Conservation (phyloP, 2,797 vertebrate genomes). For the Eulemur coronatus region DNA sequence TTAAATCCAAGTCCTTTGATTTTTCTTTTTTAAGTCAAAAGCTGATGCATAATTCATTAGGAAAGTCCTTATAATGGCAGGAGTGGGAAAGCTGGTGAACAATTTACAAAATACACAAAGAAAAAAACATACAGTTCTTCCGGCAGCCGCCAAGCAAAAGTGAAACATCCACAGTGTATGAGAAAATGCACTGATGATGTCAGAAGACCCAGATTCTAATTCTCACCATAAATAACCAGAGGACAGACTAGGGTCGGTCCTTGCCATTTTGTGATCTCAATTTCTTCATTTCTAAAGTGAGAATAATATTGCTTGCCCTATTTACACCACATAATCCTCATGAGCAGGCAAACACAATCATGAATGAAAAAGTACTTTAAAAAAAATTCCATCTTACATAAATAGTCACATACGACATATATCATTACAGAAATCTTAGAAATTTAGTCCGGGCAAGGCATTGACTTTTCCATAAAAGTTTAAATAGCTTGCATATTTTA, state of each 20-base stretch:
- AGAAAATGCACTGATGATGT: background rate
- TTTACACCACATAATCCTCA: background rate
- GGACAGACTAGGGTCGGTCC: background rate
- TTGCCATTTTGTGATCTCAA: background rate
- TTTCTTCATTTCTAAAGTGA: slow-evolving; percentile 1
- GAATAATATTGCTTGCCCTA: background rate
- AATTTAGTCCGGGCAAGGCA: background rate
- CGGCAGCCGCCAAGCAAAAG: background rate
- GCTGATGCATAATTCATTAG: slow-evolving; percentile 74
- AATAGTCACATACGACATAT: background rate
- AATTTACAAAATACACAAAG: slow-evolving; percentile 65
- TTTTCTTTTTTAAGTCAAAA: slow-evolving; percentile 75
- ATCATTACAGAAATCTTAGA: background rate
- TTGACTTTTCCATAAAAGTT: background rate
- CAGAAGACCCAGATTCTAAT: background rate
- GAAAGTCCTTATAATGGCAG: slow-evolving; percentile 59
- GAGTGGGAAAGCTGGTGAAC: slow-evolving; percentile 48
- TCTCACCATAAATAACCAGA: background rate
- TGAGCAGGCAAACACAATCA: background rate
- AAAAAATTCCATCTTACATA: background rate
- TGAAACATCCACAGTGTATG: background rate
- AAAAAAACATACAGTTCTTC: slow-evolving; percentile 12
- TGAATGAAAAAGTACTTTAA: background rate
- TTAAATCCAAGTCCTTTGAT: slow-evolving; percentile 73
- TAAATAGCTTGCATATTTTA: slow-evolving; percentile 53